phyloP scores from a whole-genome alignment of 1,140 invertebrate species.

The Meloidogyne chitwoodi region DNA sequence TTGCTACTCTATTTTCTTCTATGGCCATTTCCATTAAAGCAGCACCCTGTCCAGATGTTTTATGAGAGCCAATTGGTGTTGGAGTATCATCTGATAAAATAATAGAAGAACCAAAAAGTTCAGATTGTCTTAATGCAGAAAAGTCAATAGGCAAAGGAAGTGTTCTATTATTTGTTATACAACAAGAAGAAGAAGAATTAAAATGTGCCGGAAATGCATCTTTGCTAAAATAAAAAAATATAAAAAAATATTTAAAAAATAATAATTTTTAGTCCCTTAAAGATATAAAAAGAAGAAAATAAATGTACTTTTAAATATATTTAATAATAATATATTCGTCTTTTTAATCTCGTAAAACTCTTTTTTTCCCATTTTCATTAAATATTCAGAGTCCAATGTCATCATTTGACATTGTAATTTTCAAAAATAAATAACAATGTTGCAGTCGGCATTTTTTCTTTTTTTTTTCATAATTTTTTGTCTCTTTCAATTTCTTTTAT shows the following conservation, averaged over 20 bases:
- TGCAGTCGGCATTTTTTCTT: neutral
- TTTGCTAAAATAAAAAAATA: neutral
- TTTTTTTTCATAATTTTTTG: neutral
- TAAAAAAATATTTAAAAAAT: neutral
- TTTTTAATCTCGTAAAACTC: neutral
- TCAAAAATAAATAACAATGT: neutral
- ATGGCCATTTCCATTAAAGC: slow-evolving; percentile 17
- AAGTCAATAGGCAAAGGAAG: slow-evolving; percentile 28
- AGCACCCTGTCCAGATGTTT: slow-evolving; percentile 10
- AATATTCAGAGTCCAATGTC: neutral
- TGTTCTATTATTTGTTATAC: too few species aligned
- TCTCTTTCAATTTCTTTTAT: neutral
- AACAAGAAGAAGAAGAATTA: neutral
- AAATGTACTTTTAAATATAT: neutral
- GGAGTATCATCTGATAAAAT: neutral
- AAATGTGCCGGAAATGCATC: slow-evolving; percentile 19
- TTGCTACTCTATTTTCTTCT: neutral
- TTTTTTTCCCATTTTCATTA: neutral
- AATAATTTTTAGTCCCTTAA: neutral
- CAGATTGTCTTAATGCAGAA: slow-evolving; percentile 28
- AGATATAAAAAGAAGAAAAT: neutral
- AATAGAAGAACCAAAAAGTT: neutral
- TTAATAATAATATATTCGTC: neutral
- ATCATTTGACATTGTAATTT: neutral
- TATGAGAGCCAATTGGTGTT: slow-evolving; percentile 24